Evolutionary conservation across 2,888 invertebrate genomes (phyloP), one percentile per base, ranked within the genome.

Genomic region (Halictus ligatus): DNA sequence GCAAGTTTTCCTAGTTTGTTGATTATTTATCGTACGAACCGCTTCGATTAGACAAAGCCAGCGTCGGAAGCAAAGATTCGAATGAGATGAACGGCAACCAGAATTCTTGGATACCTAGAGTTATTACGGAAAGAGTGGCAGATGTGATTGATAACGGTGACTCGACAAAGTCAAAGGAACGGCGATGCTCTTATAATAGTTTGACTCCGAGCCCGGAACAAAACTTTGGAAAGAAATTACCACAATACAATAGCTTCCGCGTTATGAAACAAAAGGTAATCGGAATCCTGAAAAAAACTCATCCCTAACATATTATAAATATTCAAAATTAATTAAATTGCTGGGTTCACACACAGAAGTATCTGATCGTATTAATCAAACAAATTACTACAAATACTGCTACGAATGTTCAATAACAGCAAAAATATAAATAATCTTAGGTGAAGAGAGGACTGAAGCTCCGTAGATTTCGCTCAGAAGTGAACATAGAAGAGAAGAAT

Each of bases 391-490:
- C 18, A 64, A 43, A 29, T 46, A 35, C 8, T 18, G 6, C 13
- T 13, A 15, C 8, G n/a, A 18, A 25, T 69, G 29, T 40, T 40
- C 58, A 43, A 43, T 73, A 74, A 43, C 18, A 40, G 1, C 6
- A 35, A 10, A 29, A 29, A 29, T 76, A 50, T 54, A 58, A 71
- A 74, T 83, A 71, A 81, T 84, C 83, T 29, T 82, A 95, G 95
- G 93, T 95, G 84, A 95, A 95, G 84, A 93, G 95, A 50, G 95
- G 95, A 29, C 90, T 95, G 75, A 94, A 94, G 79, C 93, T 95
- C 75, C 94, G 95, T 43, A 92, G 95, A 90, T 95, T 95, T 89
- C 93, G 94, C 43, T 94, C 96, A 80, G 94, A 95, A 93, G 94
- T 95, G 50, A 95, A 95, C 89, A 95, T 96, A 54, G 94, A 94